Base-by-base conservation (phyloP, 2,888 invertebrate species). In the Myopa testacea region DNA sequence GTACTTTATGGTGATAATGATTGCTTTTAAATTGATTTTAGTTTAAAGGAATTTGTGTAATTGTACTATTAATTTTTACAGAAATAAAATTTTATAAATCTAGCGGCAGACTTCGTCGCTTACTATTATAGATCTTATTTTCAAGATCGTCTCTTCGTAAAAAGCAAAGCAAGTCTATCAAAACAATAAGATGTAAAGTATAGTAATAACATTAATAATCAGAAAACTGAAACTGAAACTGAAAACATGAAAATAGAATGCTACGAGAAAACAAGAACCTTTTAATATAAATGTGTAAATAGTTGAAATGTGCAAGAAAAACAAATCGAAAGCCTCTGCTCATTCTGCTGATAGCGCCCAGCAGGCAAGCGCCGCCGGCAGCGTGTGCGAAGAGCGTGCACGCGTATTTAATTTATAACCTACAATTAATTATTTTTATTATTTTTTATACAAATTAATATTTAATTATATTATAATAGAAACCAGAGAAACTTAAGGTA, bases 101-200 rank as follows among this genome's bases (percentile, higher is more conserved):
- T 52, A 73, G 62, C 70, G 72, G 65, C 19, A 78, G 73, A 70
- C 65, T 78, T 78, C 70, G 79, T 80, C 75, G 80, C 80, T 80
- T 81, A 75, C 85, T 79, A 80, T 84, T 79, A 55, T 76, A 78
- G 82, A 80, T 82, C 82, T 82, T 82, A 82, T 82, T 82, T 82
- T 82, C 82, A 82, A 82, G 82, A 81, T 77, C 77, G 78, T 26
- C 69, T 45, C 70, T 67, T 73, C 50, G 63, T 73, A 69, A 7
- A 76, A 70, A 69, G 75, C 60, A 72, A 50, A 4, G 45, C 45
- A 45, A 34, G 68, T 62, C 45, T 60, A 69, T 38, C 38, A 26
- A 62, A 62, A 60, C 37, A 55, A 26, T 38, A 55, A 55, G 55
- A 55, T 70, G 52, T 52, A 70, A 37, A 70, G 19, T 55, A 70